A percentile compares a stretch with the other conserved stretches of the same genome.
Evolutionary conservation across 2,113 vertebrate species (phyloP).

Genomic region (Brachypodius melanocephalos): DNA sequence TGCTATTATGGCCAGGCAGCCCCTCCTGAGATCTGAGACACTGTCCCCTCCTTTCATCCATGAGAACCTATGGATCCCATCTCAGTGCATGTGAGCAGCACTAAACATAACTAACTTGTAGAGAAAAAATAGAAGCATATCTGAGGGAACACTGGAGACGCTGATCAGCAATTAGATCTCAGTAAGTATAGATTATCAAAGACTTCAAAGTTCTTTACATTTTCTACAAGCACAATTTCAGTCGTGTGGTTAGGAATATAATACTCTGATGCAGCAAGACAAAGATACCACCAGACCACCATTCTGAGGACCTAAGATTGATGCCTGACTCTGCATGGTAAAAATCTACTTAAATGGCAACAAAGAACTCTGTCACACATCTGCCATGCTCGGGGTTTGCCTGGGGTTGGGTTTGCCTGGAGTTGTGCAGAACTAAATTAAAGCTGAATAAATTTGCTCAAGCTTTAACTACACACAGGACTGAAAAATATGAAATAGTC

Average conservation of each 20-base stretch:
- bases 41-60: neutral
- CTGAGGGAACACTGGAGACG: neutral
- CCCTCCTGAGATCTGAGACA: neutral
- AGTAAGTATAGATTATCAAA: neutral
- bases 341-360: neutral
- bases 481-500: neutral
- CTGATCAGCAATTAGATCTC: neutral
- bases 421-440: neutral
- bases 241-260: neutral
- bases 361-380: neutral
- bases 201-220: neutral
- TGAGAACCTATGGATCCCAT: accelerated
- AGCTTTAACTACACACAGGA: neutral
- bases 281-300: neutral
- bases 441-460: neutral
- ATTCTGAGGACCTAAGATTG: neutral
- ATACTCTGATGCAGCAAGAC: neutral
- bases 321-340: neutral
- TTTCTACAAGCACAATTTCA: neutral
- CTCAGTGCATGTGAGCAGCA: neutral
- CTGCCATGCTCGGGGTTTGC: neutral
- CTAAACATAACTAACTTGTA: neutral
- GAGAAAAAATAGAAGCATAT: neutral
- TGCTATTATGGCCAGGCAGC: neutral
- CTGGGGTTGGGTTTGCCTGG: neutral